Percentiles rank a stretch among this genome's conserved stretches.
Evolutionary conservation across 2,797 vertebrate genomes (phyloP).

Genomic region (Lacerta bilineata): DNA sequence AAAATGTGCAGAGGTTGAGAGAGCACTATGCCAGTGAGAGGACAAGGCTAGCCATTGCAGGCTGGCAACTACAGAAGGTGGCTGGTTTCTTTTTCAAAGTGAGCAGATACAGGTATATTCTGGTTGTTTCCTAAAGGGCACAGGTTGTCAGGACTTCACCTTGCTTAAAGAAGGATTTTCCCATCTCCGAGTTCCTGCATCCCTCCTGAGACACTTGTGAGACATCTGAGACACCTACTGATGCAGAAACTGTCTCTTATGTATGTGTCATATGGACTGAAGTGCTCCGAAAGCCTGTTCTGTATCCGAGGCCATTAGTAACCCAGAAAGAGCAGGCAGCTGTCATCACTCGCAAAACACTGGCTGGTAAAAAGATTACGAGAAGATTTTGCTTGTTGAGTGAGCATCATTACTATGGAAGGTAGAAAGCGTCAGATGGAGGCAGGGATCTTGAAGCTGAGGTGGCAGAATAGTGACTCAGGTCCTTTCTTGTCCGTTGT

Average conservation of each 20-base stretch:
- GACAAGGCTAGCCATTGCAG: no score
- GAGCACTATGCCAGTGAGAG: no score
- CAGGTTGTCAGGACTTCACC: neutral
- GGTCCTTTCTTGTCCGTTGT: neutral
- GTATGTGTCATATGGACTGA: neutral
- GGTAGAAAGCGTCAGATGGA: neutral
- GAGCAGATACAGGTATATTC: neutral
- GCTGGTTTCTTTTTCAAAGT: accelerated
- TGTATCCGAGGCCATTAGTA: conserved; percentile 13
- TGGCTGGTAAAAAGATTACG: conserved; percentile 16
- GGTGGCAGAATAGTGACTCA: neutral
- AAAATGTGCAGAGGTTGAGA: no score
- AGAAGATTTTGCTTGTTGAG: neutral
- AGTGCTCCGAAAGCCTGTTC: neutral
- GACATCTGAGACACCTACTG: no score
- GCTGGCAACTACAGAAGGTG: accelerated
- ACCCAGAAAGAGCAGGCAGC: conserved; percentile 5
- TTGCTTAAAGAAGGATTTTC: neutral
- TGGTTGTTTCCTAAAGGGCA: neutral
- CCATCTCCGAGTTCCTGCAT: neutral
- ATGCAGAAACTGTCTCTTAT: conserved; percentile 2
- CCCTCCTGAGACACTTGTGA: neutral
- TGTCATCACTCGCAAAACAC: conserved; percentile 13
- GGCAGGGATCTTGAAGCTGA: neutral
- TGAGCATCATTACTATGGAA: neutral